Evolutionary conservation across 2,888 invertebrate genomes (phyloP).

Genomic region (Hemaris fuciformis): DNA sequence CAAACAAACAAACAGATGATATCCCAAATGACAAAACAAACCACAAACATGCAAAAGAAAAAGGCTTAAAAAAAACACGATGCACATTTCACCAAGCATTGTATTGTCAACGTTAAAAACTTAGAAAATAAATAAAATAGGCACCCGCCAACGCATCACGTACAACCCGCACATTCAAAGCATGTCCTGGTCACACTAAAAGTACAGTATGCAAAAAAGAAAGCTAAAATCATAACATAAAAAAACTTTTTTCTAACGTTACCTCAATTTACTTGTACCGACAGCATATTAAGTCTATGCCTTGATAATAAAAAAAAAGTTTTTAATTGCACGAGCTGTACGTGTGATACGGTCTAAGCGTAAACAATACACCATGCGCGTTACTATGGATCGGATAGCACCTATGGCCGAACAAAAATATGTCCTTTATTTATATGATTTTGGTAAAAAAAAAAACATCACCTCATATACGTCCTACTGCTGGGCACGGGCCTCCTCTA

Average conservation of each 20-base stretch:
- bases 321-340: background rate
- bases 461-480: too few species aligned
- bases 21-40: too few species aligned
- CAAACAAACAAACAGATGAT: too few species aligned
- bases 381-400: background rate
- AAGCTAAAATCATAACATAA: background rate
- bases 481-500: too few species aligned
- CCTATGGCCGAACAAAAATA: background rate
- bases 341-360: constrained; percentile 23
- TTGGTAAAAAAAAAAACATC: background rate
- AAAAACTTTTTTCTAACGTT: too few species aligned
- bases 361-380: constrained; percentile 20
- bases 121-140: constrained; percentile 66
- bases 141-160: background rate
- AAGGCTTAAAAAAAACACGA: constrained; percentile 49
- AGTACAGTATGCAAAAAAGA: background rate
- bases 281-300: background rate
- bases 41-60: constrained; percentile 20
- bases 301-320: background rate
- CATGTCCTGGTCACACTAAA: background rate
- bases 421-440: background rate
- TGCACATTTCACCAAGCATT: constrained; percentile 71
- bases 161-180: background rate
- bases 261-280: background rate
- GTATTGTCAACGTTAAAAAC: constrained; percentile 73